A percentile compares a stretch with the other conserved stretches of the same genome.
These are phyloP conservation scores for Zootoca vivipara DNA, from an alignment of 2,113 vertebrate genomes.

Conservation along the genomic window DNA sequence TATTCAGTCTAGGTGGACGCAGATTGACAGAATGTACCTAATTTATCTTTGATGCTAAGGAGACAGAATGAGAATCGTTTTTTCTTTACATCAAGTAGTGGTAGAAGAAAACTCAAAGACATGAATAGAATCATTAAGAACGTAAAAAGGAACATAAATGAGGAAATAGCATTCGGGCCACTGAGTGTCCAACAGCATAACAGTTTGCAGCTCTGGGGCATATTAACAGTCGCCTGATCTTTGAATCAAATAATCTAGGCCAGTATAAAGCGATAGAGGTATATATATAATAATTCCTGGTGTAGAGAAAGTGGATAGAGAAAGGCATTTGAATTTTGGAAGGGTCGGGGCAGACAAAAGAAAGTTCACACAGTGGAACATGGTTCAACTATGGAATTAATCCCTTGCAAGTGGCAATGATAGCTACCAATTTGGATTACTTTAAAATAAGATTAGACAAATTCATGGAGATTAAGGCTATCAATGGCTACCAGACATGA, in stretches of 20 bases:
- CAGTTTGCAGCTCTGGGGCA: background rate
- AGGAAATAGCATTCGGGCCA: background rate
- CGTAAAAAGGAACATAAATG: background rate
- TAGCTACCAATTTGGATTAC: too few species aligned
- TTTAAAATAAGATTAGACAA: too few species aligned
- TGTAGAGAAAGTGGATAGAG: too few species aligned
- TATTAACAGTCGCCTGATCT: background rate
- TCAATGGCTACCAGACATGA: too few species aligned
- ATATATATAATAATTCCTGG: too few species aligned
- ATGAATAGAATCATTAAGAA: constrained; percentile 1
- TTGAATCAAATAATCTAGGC: background rate
- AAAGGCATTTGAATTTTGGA: too few species aligned
- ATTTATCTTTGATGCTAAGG: background rate
- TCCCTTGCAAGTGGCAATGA: too few species aligned
- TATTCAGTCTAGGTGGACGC: constrained; percentile 43
- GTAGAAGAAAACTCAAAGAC: constrained; percentile 6
- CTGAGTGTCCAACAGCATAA: fast-evolving
- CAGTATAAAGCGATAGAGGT: background rate
- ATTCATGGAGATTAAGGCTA: too few species aligned
- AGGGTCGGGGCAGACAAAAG: too few species aligned
- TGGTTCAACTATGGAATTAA: too few species aligned
- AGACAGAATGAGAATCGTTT: constrained; percentile 46
- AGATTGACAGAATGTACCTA: constrained; percentile 57
- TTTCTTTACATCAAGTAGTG: constrained; percentile 33
- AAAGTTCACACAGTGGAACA: too few species aligned